These are phyloP conservation scores for Machimus atricapillus DNA, from an alignment of 2,888 invertebrate species.

Conservation along the genomic window DNA sequence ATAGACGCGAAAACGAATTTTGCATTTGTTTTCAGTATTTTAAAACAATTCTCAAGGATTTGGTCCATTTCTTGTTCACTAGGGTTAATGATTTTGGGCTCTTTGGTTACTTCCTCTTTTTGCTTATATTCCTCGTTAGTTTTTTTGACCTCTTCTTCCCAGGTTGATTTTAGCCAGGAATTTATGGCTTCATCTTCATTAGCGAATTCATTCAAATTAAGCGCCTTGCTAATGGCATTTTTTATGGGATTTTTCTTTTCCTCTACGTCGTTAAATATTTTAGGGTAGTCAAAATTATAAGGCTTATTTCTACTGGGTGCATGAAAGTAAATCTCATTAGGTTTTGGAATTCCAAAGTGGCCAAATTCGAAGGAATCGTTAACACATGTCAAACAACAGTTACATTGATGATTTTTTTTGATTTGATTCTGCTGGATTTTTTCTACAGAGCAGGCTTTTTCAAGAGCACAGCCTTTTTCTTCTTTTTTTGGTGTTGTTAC, in stretches of 20 bases:
- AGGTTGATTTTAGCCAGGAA: constrained; percentile 47
- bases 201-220: constrained; percentile 40
- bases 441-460: background rate
- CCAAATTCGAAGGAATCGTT: constrained; percentile 41
- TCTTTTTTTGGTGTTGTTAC: background rate
- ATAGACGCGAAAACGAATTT: constrained; percentile 56
- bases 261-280: constrained; percentile 49
- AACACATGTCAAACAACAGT: background rate
- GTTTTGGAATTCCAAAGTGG: constrained; percentile 40
- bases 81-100: background rate
- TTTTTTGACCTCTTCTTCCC: constrained; percentile 43
- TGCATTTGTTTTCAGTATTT: constrained; percentile 52
- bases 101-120: background rate
- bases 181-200: constrained; percentile 46
- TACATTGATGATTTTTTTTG: background rate
- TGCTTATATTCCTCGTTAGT: constrained; percentile 37
- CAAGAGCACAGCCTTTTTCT: background rate
- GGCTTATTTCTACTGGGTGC: constrained; percentile 30
- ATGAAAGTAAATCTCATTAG: constrained; percentile 47
- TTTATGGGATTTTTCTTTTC: constrained; percentile 41
- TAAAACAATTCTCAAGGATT: constrained; percentile 52
- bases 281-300: constrained; percentile 50
- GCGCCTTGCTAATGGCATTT: constrained; percentile 2
- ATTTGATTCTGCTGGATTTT: background rate
- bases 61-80: constrained; percentile 49